phyloP scores from a whole-genome alignment of 2,113 vertebrate genomes.

The Tonatia bakeri region DNA sequence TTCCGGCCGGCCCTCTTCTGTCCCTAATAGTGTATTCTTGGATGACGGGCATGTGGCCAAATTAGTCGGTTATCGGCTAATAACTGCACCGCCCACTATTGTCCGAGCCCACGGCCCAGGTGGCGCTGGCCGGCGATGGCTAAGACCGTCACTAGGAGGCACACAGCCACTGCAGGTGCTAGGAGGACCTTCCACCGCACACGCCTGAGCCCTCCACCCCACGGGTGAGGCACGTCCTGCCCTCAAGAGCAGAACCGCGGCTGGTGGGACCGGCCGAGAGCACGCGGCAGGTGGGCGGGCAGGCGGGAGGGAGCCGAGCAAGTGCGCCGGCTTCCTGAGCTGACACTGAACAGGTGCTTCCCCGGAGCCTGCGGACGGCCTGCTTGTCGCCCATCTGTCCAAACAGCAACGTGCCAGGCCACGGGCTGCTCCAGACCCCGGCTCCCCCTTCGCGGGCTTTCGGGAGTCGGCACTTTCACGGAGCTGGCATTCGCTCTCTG shows the following conservation, averaged over 20 bases:
- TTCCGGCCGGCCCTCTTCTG: too few relatives aligned
- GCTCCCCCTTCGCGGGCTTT: neutral
- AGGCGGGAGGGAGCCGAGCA: neutral
- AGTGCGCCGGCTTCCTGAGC: neutral
- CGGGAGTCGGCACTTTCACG: too few relatives aligned
- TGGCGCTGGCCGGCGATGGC: neutral
- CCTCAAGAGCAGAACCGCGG: too few relatives aligned
- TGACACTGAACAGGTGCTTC: neutral
- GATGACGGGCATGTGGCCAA: neutral
- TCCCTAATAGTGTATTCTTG: neutral
- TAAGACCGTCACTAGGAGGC: neutral
- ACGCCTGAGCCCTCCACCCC: too few relatives aligned
- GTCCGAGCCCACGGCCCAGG: neutral
- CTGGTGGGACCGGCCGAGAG: too few relatives aligned
- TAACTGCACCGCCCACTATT: neutral
- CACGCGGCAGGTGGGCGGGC: neutral
- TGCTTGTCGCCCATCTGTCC: constrained; percentile 70
- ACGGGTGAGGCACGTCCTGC: too few relatives aligned
- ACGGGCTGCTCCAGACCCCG: constrained; percentile 22
- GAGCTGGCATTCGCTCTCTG: neutral
- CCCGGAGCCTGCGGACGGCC: constrained; percentile 30
- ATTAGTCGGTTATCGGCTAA: neutral
- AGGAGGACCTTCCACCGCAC: neutral
- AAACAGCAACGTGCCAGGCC: constrained; percentile 56
- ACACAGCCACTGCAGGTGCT: neutral